Evolutionary conservation across 2,888 invertebrate species (phyloP).

Genomic region (Brachyptera putata): DNA sequence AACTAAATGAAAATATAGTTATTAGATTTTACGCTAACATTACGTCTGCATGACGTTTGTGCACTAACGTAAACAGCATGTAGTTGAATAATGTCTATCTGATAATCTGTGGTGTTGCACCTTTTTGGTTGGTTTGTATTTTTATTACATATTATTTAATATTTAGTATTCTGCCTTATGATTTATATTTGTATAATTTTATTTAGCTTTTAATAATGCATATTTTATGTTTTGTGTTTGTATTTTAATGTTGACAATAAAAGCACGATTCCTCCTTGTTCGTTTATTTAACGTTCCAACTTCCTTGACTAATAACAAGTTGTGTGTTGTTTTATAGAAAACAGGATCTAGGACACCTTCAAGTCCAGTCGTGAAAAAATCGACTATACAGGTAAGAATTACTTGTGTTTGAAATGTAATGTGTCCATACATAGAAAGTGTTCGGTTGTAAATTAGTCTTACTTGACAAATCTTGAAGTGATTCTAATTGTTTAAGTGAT

Average conservation of each 20-base stretch:
- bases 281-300: conserved; percentile 9
- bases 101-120: conserved; percentile 14
- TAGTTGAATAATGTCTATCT: not conserved
- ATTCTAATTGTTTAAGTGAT: too few species aligned
- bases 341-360: conserved; percentile 54
- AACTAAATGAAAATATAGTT: too few species aligned
- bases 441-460: too few species aligned
- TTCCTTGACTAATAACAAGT: not conserved
- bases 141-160: not conserved
- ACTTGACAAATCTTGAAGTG: too few species aligned
- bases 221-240: conserved; percentile 35
- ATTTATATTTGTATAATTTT: not conserved
- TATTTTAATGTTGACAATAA: conserved; percentile 28
- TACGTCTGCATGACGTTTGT: not conserved
- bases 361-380: conserved; percentile 58
- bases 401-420: conserved; percentile 2
- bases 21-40: too few species aligned
- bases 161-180: not conserved
- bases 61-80: too few species aligned
- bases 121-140: conserved; percentile 26
- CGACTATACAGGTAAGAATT: conserved; percentile 59
- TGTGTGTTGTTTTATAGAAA: conserved; percentile 41
- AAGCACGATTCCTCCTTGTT: not conserved
- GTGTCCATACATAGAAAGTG: too few species aligned
- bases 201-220: not conserved